These are phyloP conservation scores for Cynopterus brachyotis DNA, from an alignment of 2,113 vertebrate species.

Conservation along the genomic window DNA sequence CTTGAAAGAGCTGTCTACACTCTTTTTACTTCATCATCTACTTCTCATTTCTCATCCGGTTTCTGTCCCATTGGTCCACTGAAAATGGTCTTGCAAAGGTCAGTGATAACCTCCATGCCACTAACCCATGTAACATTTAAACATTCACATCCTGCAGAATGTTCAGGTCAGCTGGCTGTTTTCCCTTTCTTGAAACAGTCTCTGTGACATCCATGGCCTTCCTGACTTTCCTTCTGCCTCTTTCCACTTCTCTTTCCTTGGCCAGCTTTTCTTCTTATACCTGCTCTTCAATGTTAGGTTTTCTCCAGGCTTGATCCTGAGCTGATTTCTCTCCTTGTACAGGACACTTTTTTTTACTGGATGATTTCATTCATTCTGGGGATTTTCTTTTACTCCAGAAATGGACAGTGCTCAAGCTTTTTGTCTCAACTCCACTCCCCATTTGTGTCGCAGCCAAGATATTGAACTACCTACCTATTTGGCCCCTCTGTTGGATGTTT, in stretches of 20 bases:
- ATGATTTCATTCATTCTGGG: not conserved
- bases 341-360: not conserved
- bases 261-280: not conserved
- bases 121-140: not conserved
- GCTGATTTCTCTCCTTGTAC: not conserved
- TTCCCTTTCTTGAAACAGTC: not conserved
- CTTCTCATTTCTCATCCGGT: not conserved
- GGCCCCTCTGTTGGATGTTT: not conserved
- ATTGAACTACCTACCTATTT: not conserved
- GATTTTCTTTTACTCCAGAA: not conserved
- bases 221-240: not conserved
- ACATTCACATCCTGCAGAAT: not conserved
- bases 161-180: not conserved
- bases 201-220: not conserved
- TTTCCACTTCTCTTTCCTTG: not conserved
- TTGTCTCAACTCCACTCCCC: not conserved
- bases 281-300: not conserved
- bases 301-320: not conserved
- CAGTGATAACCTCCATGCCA: not conserved
- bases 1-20: not conserved
- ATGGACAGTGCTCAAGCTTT: not conserved
- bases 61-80: not conserved
- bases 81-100: not conserved
- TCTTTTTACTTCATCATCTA: not conserved
- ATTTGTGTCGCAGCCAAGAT: not conserved